These are phyloP conservation scores for Poecilus cupreus DNA, from an alignment of 2,888 invertebrate genomes.

Conservation along the genomic window DNA sequence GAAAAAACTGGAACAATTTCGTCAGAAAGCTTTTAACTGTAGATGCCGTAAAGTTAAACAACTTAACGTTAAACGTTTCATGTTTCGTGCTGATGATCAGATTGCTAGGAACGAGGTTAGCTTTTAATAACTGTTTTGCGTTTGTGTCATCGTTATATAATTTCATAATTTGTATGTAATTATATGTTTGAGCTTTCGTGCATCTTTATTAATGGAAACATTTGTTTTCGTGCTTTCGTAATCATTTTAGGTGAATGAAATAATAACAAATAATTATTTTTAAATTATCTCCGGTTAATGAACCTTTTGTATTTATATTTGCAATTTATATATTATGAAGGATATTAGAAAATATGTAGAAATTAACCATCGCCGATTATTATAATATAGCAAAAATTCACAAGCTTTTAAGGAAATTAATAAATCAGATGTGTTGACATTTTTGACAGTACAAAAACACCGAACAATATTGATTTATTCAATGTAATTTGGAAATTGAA, in stretches of 20 bases:
- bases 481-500: not conserved
- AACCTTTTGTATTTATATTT: too few relatives aligned
- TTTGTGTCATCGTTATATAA: constrained; percentile 7
- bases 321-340: too few relatives aligned
- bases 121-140: constrained; percentile 25
- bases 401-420: not conserved
- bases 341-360: too few relatives aligned
- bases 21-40: constrained; percentile 21
- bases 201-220: constrained; percentile 26
- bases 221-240: not conserved
- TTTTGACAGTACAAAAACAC: not conserved
- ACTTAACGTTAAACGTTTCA: not conserved
- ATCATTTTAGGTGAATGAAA: not conserved
- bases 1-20: constrained; percentile 28
- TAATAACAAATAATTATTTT: not conserved
- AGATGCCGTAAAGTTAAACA: not conserved
- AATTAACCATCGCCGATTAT: too few relatives aligned
- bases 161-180: constrained; percentile 13
- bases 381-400: too few relatives aligned
- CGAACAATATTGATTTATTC: not conserved
- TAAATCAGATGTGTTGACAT: not conserved
- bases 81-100: constrained; percentile 5
- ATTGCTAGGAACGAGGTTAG: constrained; percentile 8
- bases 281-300: too few relatives aligned
- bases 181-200: constrained; percentile 16